Base-by-base conservation (phyloP, 1,140 invertebrate species). In the Drosophila funebris region DNA sequence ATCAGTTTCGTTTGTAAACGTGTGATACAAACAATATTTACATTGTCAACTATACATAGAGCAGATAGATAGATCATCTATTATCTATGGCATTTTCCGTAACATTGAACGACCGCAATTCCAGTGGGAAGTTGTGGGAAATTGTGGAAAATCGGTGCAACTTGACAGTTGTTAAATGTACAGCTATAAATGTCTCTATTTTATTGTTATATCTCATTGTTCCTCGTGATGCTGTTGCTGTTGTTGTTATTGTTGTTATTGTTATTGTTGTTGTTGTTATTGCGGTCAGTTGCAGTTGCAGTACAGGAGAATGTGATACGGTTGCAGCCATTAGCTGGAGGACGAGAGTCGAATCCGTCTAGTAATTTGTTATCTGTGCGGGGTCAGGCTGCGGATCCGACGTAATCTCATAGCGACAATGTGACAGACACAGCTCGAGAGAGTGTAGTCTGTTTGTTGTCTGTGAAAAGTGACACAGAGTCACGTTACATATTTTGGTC, bases 401-500 rank as follows among this genome's bases (percentile, higher is more conserved):
- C 20, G 33, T 67, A 81, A 60, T 50, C 56, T 44, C 41, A 64
- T n/a, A 22, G 44, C 13, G 57, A 73, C 50, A 76, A 41, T 39
- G 29, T 54, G 39, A 73, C 58, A 61, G 11, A 41, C 24, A 27
- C 11, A 22, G 33, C 41, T n/a, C n/a, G n/a, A n/a, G 29, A 46
- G 22, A 4, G n/a, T 3, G 11, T 33, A 22, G 24, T 5, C 24
- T 3, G 24, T 36, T 36, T 8, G 16, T 44, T 37, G 64, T 63
- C 64, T 67, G 46, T 75, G 61, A 67, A 84, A 85, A 70, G 44
- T 77, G 76, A 77, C 76, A 71, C 44, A 73, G 54, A 84, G 75
- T 73, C 63, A 63, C 43, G 64, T 76, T 44, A 71, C 68, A 46
- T 46, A 62, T 76, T 68, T 69, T 73, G 62, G 54, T 8, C 73